Conservation (phyloP, 2,888 invertebrate species). For the Rugalucina vietnamica region DNA sequence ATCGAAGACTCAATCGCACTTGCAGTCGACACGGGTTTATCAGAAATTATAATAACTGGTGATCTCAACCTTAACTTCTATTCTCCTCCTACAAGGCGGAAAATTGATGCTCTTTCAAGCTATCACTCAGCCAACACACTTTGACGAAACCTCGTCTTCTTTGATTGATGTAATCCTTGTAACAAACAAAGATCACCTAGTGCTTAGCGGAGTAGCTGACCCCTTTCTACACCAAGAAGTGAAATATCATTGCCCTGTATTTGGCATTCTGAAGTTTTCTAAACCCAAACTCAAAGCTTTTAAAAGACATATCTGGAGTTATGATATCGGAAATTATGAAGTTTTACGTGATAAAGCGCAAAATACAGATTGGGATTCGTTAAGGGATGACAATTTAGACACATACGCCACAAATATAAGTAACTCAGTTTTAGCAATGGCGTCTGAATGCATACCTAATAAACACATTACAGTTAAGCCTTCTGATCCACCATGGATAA, state of each 20-base stretch:
- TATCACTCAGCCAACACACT: neutral
- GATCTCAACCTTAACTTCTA: neutral
- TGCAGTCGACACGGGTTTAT: neutral
- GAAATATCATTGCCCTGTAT: too few species aligned
- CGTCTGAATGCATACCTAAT: neutral
- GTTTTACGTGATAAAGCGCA: neutral
- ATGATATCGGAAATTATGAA: conserved; percentile 12
- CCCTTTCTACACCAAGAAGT: neutral
- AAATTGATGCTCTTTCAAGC: neutral
- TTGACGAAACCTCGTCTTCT: neutral
- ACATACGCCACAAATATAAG: conserved; percentile 12
- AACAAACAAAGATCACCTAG: neutral
- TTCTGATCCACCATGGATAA: neutral
- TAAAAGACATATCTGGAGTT: conserved; percentile 13
- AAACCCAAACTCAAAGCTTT: neutral
- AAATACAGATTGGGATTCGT: neutral
- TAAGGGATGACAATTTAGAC: neutral
- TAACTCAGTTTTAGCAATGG: neutral
- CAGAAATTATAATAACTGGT: neutral
- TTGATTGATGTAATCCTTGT: neutral
- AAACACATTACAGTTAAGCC: neutral
- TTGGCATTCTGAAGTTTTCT: too few species aligned
- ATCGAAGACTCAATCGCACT: too few species aligned
- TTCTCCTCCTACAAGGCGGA: neutral
- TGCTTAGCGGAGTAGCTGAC: neutral